A percentile compares a stretch with the other conserved stretches of the same genome.
phyloP scores from a whole-genome alignment of 53 echinoderm and acorn worm genomes.

The Luidia sarsii region DNA sequence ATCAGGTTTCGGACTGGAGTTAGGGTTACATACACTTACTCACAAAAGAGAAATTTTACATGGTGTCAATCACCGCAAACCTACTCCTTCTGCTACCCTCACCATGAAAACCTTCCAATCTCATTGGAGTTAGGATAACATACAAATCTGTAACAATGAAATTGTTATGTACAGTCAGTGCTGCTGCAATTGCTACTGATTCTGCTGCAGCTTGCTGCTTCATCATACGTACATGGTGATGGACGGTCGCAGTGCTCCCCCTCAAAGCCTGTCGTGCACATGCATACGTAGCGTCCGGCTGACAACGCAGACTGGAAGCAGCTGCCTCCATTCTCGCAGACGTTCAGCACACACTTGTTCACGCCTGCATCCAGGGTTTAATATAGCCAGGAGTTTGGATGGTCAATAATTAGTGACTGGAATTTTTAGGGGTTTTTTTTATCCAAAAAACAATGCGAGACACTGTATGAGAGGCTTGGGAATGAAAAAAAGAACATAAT shows the following conservation, averaged over 20 bases:
- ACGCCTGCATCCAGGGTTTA: not conserved
- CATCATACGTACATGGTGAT: slow-evolving; percentile 31
- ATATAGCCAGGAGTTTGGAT: not conserved
- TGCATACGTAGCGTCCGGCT: not conserved
- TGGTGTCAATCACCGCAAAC: too few species aligned
- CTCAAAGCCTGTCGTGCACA: not conserved
- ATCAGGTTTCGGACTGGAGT: too few species aligned
- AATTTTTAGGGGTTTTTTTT: not conserved
- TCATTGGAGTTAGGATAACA: not conserved
- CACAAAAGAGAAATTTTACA: too few species aligned
- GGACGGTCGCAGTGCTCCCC: slow-evolving; percentile 5
- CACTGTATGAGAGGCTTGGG: too few species aligned
- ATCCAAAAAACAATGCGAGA: not conserved
- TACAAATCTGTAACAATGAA: not conserved
- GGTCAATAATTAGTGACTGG: not conserved
- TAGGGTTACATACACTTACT: too few species aligned
- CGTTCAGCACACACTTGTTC: slow-evolving; percentile 39
- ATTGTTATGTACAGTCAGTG: too few species aligned
- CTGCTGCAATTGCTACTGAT: not conserved
- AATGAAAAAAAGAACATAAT: too few species aligned
- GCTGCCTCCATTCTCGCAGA: slow-evolving; percentile 24
- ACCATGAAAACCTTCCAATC: too few species aligned
- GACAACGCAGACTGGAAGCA: slow-evolving; percentile 4
- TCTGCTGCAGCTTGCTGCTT: not conserved
- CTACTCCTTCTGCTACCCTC: too few species aligned